phyloP scores from a whole-genome alignment of 2,888 invertebrate species.

The Junonia oenone region DNA sequence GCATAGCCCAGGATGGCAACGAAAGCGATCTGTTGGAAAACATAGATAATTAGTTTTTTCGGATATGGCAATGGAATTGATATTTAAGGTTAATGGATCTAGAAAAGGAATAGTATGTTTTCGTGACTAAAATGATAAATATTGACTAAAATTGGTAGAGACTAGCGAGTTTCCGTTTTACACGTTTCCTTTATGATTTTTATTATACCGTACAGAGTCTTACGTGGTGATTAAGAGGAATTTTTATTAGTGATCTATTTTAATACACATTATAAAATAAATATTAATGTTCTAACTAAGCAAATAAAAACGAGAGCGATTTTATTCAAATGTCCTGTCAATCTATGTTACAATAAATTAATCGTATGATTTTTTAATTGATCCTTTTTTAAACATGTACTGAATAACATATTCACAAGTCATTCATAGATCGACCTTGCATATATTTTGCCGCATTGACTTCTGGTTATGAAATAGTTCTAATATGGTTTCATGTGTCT shows the following conservation, averaged over 20 bases:
- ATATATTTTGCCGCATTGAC: slow-evolving; percentile 6
- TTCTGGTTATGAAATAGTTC: slow-evolving; percentile 12
- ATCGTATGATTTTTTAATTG: too few species aligned
- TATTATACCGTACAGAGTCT: background rate
- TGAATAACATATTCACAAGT: background rate
- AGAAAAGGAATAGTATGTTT: background rate
- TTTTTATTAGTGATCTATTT: too few species aligned
- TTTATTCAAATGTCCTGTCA: background rate
- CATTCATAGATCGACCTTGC: slow-evolving; percentile 12
- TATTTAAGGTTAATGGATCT: background rate
- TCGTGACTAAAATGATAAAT: background rate
- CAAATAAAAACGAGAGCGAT: background rate
- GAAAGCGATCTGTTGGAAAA: slow-evolving; percentile 70
- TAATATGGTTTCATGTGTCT: slow-evolving; percentile 16
- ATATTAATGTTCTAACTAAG: background rate
- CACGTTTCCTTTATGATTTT: background rate
- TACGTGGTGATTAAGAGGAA: background rate
- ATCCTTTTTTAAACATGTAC: background rate
- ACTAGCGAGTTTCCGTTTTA: background rate
- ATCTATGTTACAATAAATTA: background rate
- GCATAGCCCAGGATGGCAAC: slow-evolving; percentile 74
- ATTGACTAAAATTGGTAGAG: background rate
- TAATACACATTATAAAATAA: background rate
- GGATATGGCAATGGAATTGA: background rate
- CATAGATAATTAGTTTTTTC: too few species aligned